Percentiles rank a stretch among this genome's conserved stretches.
Evolutionary conservation across 2,888 invertebrate genomes (phyloP).

Genomic region (Scaptodrosophila latifasciaeformis): DNA sequence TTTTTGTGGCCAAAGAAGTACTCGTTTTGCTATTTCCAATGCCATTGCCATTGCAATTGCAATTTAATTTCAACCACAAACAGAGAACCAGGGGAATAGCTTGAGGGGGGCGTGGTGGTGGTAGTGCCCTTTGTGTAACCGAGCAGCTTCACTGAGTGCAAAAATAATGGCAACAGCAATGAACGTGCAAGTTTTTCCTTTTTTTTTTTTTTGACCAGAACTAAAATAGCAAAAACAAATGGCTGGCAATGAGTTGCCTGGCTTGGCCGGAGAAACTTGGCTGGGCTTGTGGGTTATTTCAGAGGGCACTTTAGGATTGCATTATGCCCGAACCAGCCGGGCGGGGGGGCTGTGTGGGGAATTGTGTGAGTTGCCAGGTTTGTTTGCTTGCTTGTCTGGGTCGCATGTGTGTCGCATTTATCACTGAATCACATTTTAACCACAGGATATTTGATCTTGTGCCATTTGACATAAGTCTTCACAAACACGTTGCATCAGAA

Average conservation of each 20-base stretch:
- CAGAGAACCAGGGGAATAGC: constrained; percentile 15
- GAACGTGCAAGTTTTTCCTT: constrained; percentile 28
- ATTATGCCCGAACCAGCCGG: constrained; percentile 8
- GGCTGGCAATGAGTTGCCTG: constrained; percentile 3
- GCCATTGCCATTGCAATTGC: constrained; percentile 44
- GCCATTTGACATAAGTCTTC: constrained; percentile 60
- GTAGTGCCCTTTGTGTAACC: neutral
- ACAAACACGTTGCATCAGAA: neutral
- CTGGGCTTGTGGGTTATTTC: neutral
- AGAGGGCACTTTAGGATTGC: constrained; percentile 8
- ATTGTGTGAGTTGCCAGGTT: constrained; percentile 16
- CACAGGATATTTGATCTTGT: constrained; percentile 67
- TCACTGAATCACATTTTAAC: constrained; percentile 64
- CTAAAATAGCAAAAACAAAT: neutral
- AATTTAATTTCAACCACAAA: constrained; percentile 64
- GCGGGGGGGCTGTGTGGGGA: neutral
- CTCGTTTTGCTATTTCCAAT: no score
- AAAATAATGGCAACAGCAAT: constrained; percentile 34
- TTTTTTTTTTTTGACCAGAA: neutral
- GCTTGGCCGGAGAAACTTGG: constrained; percentile 3
- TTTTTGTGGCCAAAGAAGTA: constrained; percentile 34
- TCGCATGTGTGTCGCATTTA: constrained; percentile 54
- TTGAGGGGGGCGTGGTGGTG: neutral
- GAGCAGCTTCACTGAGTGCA: neutral
- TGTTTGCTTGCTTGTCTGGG: neutral